Evolutionary conservation across 2,888 invertebrate genomes (phyloP).

Genomic region (Ctenicera cuprea): DNA sequence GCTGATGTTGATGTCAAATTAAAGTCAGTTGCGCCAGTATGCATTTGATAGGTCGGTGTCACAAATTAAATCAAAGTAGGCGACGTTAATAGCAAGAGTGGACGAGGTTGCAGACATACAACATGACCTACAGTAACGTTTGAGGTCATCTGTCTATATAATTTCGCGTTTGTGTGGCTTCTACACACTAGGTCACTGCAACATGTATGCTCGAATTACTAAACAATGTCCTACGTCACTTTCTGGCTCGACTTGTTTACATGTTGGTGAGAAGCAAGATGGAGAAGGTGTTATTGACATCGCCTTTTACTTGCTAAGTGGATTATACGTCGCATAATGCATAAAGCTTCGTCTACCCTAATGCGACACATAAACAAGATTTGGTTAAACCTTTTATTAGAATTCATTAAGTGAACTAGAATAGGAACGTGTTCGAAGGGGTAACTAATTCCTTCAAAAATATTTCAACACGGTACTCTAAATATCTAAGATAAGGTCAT

Average conservation of each 20-base stretch:
- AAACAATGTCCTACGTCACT: constrained; percentile 40
- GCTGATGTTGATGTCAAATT: constrained; percentile 21
- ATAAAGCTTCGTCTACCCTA: constrained; percentile 37
- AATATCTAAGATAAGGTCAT: too few relatives aligned
- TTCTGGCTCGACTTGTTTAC: constrained; percentile 33
- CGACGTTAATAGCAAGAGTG: constrained; percentile 34
- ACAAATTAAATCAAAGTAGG: constrained; percentile 38
- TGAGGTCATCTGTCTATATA: constrained; percentile 54
- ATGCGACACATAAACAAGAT: constrained; percentile 50
- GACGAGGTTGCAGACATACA: constrained; percentile 47
- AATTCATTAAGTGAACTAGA: constrained; percentile 46
- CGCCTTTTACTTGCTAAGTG: constrained; percentile 27
- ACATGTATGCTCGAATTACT: constrained; percentile 40
- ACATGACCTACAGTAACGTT: constrained; percentile 56
- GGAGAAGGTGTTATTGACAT: constrained; percentile 29
- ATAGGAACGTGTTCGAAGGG: background rate
- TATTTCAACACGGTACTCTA: too few relatives aligned
- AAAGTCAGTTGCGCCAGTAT: constrained; percentile 1
- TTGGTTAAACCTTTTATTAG: constrained; percentile 50
- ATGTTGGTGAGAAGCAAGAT: constrained; percentile 32
- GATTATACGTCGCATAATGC: constrained; percentile 43
- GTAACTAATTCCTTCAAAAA: too few relatives aligned
- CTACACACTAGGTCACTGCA: constrained; percentile 51
- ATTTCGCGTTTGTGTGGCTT: constrained; percentile 52
- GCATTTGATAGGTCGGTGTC: constrained; percentile 15